Percentiles rank a stretch among this genome's conserved stretches.
phyloP scores from a whole-genome alignment of 2,797 vertebrate species.

The Dermochelys coriacea region DNA sequence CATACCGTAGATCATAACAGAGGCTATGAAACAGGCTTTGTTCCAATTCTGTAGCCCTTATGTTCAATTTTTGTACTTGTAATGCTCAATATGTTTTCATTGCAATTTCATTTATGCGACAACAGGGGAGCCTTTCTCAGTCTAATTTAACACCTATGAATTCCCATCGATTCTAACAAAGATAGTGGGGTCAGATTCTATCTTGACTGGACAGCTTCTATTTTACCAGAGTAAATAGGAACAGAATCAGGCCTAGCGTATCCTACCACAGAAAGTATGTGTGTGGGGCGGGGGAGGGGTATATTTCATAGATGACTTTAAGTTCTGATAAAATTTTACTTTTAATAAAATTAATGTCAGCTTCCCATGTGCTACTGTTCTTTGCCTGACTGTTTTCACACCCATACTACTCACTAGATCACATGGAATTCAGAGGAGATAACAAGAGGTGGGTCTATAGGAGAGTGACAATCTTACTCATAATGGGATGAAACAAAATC shows the following conservation, averaged over 20 bases:
- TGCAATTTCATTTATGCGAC: constrained; percentile 53
- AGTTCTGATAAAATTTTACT: background rate
- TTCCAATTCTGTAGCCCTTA: constrained; percentile 66
- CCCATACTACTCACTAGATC: background rate
- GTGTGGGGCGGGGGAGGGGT: background rate
- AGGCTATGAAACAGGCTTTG: constrained; percentile 73
- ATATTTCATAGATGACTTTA: background rate
- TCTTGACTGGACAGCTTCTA: background rate
- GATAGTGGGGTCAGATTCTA: background rate
- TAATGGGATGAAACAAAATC: background rate
- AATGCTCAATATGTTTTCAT: constrained; percentile 42
- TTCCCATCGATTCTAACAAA: constrained; percentile 13
- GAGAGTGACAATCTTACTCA: background rate
- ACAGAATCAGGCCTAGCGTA: background rate
- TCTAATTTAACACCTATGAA: constrained; percentile 52
- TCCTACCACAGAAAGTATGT: background rate
- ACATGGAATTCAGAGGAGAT: background rate
- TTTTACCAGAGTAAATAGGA: background rate
- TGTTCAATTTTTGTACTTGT: constrained; percentile 41
- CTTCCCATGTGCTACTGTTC: rapidly evolving
- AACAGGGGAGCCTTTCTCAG: constrained; percentile 70
- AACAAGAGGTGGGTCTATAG: background rate
- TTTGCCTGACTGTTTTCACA: background rate
- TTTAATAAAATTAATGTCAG: background rate
- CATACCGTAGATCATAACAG: constrained; percentile 7